A percentile compares a stretch with the other conserved stretches of the same genome.
phyloP scores from a whole-genome alignment of 2,113 vertebrate genomes.

The Glaucomys volans region DNA sequence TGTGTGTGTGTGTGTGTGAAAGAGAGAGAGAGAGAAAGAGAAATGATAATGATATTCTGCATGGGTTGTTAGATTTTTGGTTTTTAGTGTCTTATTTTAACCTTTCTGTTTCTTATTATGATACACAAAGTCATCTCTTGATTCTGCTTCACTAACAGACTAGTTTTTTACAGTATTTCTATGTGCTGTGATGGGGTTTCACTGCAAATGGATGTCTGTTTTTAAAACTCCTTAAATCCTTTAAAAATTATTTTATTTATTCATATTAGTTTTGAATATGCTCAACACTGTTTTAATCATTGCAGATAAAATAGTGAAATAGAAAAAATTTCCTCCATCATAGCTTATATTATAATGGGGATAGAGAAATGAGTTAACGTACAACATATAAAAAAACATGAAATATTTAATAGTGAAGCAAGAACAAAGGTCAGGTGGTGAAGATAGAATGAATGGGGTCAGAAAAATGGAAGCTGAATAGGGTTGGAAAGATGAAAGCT shows the following conservation, averaged over 20 bases:
- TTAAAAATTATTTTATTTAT: background rate
- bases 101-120: background rate
- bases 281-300: background rate
- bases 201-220: background rate
- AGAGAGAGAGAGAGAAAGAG: too few species aligned
- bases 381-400: background rate
- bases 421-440: too few species aligned
- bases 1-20: background rate
- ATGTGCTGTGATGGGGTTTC: background rate
- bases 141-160: background rate
- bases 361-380: background rate
- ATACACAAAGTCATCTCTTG: background rate
- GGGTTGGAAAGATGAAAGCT: too few species aligned
- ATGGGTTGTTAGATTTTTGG: background rate
- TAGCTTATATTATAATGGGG: background rate
- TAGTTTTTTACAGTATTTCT: background rate
- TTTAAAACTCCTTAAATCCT: background rate
- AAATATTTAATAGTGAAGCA: background rate
- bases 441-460: too few species aligned
- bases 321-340: background rate
- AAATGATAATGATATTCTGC: background rate
- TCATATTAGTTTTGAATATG: background rate
- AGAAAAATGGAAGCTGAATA: too few species aligned
- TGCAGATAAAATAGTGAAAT: background rate
- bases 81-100: background rate